Evolutionary conservation across 2,797 vertebrate genomes (phyloP).

Genomic region (Danio choprae): DNA sequence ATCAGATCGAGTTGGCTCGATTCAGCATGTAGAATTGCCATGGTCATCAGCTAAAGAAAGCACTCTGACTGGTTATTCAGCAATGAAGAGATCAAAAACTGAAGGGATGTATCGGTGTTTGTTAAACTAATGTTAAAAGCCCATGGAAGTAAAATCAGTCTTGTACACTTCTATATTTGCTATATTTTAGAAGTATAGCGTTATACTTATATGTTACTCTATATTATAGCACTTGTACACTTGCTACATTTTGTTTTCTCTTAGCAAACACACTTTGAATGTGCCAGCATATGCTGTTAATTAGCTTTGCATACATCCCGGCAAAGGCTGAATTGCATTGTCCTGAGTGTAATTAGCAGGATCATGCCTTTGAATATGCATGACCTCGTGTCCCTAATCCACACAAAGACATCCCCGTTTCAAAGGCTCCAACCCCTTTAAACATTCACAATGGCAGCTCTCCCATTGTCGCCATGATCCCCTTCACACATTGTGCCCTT

Average conservation of each 20-base stretch:
- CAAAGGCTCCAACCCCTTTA: slow-evolving; percentile 31
- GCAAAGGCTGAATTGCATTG: slow-evolving; percentile 71
- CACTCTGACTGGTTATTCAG: too few species aligned
- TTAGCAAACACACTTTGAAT: slow-evolving; percentile 8
- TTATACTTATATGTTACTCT: too few species aligned
- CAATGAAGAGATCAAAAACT: too few species aligned
- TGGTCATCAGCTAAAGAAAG: too few species aligned
- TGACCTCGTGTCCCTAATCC: slow-evolving; percentile 61
- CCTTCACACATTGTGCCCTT: slow-evolving; percentile 39
- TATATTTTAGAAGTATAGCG: too few species aligned
- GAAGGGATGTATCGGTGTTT: too few species aligned
- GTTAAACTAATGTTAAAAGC: background rate
- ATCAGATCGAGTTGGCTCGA: too few species aligned
- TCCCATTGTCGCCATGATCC: slow-evolving; percentile 33
- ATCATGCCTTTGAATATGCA: slow-evolving; percentile 83
- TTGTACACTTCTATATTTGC: background rate
- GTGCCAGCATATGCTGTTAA: slow-evolving; percentile 25
- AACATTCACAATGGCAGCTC: slow-evolving; percentile 6
- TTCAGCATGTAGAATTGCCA: too few species aligned
- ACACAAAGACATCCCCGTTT: slow-evolving; percentile 40
- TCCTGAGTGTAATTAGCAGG: slow-evolving; percentile 65
- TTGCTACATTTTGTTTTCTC: slow-evolving; percentile 9
- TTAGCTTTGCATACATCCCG: slow-evolving; percentile 63
- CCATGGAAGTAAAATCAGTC: background rate
- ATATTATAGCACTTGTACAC: too few species aligned